Base-by-base conservation (phyloP, 64 coral and sea anemone genomes). In the Astreopora myriophthalma region DNA sequence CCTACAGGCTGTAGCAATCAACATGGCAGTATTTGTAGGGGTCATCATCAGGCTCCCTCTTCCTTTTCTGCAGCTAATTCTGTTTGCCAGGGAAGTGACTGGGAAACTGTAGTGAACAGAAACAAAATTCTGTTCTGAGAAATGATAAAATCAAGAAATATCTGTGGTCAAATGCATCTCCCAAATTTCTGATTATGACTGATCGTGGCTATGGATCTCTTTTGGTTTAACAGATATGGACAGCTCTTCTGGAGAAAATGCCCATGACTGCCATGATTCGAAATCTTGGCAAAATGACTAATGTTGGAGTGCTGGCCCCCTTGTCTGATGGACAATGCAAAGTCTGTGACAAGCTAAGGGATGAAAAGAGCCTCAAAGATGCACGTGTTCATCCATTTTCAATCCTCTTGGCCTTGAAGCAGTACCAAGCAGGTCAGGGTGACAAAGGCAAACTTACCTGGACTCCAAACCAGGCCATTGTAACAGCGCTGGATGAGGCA, bases 191-290 rank as follows among this genome's bases (percentile, higher is more conserved):
- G 42, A 6, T 46, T 46, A 46, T 58, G 10, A 3, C 3, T 58
- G 10, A 3, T 58, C 10, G 52, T 3, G 3, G 10, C 52, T 13
- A 14, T 19, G 12, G 16, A 1, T 46, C 19, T 27, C 1, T 46
- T 38, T 73, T 30, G 23, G 33, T 73, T 8, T 19, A 31, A 63
- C 40, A 98, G 96, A 88, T 98, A 11, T 98, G 96, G 96, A 48
- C 87, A 35, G 96, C 96, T n/a, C 87, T 98, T 5, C 73, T 98
- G 26, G 90, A 98, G 34, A 98, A 98, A 49, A 98, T 98, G 96
- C 96, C 96, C 3, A 98, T 98, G 96, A 98, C 96, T 19, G 96
- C 96, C 6, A 98, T 98, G 96, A 90, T 98, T 34, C 84, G 96
- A 75, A 98, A 98, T 76, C 90, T 98, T 29, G 89, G 85, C 23